These are phyloP conservation scores for Noctua janthina DNA, from an alignment of 2,888 invertebrate genomes.

Conservation along the genomic window DNA sequence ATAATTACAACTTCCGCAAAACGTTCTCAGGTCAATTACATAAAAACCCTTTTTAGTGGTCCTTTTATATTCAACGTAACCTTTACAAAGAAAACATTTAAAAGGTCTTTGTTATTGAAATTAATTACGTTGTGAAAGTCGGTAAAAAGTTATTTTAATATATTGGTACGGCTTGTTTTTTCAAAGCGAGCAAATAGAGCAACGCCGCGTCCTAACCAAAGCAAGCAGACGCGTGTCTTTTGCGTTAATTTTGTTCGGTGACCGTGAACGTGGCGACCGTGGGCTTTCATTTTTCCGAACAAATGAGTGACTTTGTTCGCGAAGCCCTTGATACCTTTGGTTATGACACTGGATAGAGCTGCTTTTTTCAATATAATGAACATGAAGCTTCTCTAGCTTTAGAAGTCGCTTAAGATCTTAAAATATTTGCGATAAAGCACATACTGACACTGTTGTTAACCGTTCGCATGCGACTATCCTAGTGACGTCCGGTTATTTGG, in stretches of 20 bases:
- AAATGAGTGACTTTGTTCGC: neutral
- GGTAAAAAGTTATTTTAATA: constrained; percentile 13
- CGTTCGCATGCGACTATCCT: too few species aligned
- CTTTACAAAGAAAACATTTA: constrained; percentile 45
- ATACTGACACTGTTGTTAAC: too few species aligned
- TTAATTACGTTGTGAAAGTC: constrained; percentile 48
- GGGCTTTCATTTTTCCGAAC: neutral
- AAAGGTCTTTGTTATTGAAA: constrained; percentile 55
- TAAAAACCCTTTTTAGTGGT: constrained; percentile 53
- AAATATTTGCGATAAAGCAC: too few species aligned
- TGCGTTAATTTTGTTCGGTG: neutral
- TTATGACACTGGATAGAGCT: neutral
- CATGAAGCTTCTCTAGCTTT: too few species aligned
- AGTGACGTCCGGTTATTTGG: too few species aligned
- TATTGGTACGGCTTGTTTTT: neutral
- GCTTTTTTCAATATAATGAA: neutral
- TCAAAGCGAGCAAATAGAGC: neutral
- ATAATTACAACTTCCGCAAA: constrained; percentile 59
- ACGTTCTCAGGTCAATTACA: constrained; percentile 48
- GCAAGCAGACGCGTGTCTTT: neutral
- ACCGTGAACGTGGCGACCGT: neutral
- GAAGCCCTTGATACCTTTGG: neutral
- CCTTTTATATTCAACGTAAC: constrained; percentile 35
- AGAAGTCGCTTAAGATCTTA: too few species aligned
- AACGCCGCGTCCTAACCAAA: too few species aligned